Conservation (phyloP, 1,140 invertebrate species). For the Cotesia glomerata region DNA sequence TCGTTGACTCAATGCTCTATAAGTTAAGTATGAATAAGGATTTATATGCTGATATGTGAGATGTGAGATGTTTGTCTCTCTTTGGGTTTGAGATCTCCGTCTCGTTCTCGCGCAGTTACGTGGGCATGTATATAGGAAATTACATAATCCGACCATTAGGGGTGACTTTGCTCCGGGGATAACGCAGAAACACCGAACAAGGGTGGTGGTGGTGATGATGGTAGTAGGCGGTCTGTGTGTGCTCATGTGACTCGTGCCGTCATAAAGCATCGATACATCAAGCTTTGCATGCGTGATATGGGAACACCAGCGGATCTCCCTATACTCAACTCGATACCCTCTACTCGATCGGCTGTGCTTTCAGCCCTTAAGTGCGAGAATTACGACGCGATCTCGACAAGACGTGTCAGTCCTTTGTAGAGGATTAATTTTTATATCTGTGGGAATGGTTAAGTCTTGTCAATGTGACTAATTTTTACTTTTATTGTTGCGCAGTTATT, state of each 20-base stretch:
- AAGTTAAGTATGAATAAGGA: conserved; percentile 41
- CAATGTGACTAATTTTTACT: no score
- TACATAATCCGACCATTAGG: conserved; percentile 59
- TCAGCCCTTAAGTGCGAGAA: conserved; percentile 38
- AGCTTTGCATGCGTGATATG: conserved; percentile 64
- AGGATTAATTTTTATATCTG: not conserved
- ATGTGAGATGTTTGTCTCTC: not conserved
- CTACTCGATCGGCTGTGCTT: conserved; percentile 21
- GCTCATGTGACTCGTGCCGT: conserved; percentile 41
- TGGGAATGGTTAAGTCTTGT: not conserved
- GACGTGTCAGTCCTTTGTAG: conserved; percentile 3
- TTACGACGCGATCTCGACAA: conserved; percentile 30
- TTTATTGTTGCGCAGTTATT: no score
- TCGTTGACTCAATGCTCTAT: conserved; percentile 25
- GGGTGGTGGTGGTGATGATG: conserved; percentile 35
- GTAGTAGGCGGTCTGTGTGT: conserved; percentile 52
- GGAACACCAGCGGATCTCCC: conserved; percentile 43
- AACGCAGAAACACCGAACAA: conserved; percentile 16
- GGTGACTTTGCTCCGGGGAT: conserved; percentile 52
- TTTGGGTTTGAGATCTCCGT: not conserved
- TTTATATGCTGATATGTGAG: not conserved
- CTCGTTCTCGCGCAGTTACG: conserved; percentile 35
- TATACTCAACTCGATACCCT: conserved; percentile 10
- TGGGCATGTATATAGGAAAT: conserved; percentile 46
- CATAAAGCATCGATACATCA: conserved; percentile 63